Evolutionary conservation across 2,888 invertebrate species (phyloP), one percentile per base, ranked within the genome.

Genomic region (Cotesia congregata): DNA sequence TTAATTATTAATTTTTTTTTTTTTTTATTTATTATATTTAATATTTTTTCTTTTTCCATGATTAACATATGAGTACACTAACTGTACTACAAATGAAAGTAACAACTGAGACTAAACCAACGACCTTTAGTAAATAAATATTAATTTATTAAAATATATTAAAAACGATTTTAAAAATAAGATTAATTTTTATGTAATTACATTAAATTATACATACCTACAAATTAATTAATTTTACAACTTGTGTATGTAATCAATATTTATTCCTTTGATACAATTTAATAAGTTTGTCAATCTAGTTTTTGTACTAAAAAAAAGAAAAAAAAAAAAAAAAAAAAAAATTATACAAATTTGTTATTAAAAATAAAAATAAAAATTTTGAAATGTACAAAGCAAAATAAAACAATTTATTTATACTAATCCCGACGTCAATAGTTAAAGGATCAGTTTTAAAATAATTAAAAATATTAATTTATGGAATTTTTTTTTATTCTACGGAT

Each of bases 271-370:
- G 15, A 62, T 62, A 62, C 6, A 62, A 17, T 62, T 20, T 20
- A 60, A 17, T 62, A 15, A 62, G 20, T 62, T 62, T 62, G 20
- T 62, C 62, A 62, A 62, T 62, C n/a, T 62, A 62, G 15, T 62
- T 62, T 62, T 20, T 20, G 62, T 62, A 62, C 20, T 50, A 50
- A 50, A 50, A 50, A 50, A 50, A 50, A 50, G 12, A 50, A 50
- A 50, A 50, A 9, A 1, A 1, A 50, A 6, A 62, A 17, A 7
- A 7, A 30, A 30, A 30, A 30, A 30, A 0, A 30, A 20, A 20
- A 62, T 62, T 62, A 20, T 62, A n/a, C 62, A n/a, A 62, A 7
- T 62, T 62, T 62, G 62, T 62, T 62, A 62, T 62, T 62, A 62
- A 62, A 62, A 62, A 62, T 15, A 50, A 50, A 50, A 50, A 50